These are phyloP conservation scores for Hyposoter didymator DNA, from an alignment of 2,888 invertebrate species.

Conservation along the genomic window DNA sequence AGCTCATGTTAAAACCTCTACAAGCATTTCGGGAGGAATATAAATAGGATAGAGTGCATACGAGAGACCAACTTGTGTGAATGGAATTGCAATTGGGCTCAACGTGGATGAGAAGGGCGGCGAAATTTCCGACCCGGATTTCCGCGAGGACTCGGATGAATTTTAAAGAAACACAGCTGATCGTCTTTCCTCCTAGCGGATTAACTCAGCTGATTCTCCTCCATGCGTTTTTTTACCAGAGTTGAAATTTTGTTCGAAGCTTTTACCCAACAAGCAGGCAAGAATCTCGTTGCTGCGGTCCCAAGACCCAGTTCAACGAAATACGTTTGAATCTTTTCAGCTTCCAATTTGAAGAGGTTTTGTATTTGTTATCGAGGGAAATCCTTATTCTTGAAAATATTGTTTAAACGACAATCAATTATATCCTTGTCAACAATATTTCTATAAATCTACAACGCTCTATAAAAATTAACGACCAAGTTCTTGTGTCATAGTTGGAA, in stretches of 20 bases:
- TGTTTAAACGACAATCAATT: no score
- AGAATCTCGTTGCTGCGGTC: background rate
- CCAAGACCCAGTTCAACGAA: no score
- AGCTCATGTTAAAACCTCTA: conserved; percentile 43
- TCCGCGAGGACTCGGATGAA: conserved; percentile 76
- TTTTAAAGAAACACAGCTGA: conserved; percentile 77
- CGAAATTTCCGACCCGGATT: conserved; percentile 75
- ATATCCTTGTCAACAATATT: no score
- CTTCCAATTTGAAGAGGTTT: no score
- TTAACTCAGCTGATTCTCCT: conserved; percentile 49
- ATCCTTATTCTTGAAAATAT: no score
- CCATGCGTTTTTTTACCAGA: conserved; percentile 14
- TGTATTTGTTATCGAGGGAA: no score
- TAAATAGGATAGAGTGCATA: conserved; percentile 50
- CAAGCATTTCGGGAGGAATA: conserved; percentile 56
- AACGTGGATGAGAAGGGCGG: conserved; percentile 55
- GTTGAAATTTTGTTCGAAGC: background rate
- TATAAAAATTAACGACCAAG: no score
- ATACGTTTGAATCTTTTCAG: no score
- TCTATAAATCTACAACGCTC: no score
- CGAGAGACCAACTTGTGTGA: conserved; percentile 43
- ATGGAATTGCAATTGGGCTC: conserved; percentile 65
- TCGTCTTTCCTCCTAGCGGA: conserved; percentile 66
- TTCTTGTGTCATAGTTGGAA: no score
- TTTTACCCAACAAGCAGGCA: no score